phyloP scores from a whole-genome alignment of 2,113 vertebrate species.

The Clarias magur region DNA sequence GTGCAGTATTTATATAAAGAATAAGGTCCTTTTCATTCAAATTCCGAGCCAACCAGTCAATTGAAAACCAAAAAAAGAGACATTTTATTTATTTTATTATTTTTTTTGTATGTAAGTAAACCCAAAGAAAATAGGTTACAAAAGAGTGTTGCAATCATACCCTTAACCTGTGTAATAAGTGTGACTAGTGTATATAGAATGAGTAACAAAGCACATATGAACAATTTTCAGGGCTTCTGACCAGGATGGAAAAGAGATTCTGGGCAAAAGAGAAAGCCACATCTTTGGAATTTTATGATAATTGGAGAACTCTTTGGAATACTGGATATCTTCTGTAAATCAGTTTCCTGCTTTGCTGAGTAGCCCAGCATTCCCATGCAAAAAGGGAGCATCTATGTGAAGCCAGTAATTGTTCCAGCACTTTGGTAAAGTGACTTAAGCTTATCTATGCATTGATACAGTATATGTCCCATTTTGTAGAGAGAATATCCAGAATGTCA shows the following conservation, averaged over 20 bases:
- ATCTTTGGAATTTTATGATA: slow-evolving; percentile 68
- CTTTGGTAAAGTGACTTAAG: slow-evolving; percentile 60
- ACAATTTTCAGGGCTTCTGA: slow-evolving; percentile 70
- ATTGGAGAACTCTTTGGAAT: slow-evolving; percentile 63
- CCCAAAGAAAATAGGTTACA: slow-evolving; percentile 69
- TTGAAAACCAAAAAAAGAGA: slow-evolving; percentile 69
- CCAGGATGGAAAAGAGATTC: slow-evolving; percentile 65
- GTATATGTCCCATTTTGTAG: slow-evolving; percentile 39
- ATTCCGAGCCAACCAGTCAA: slow-evolving; percentile 73
- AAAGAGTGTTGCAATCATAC: slow-evolving; percentile 66
- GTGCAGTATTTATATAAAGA: slow-evolving; percentile 74
- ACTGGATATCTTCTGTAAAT: slow-evolving; percentile 67
- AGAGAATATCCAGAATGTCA: slow-evolving; percentile 37
- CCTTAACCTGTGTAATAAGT: slow-evolving; percentile 71
- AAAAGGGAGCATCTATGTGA: slow-evolving; percentile 55
- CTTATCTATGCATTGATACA: slow-evolving; percentile 58
- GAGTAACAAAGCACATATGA: slow-evolving; percentile 69
- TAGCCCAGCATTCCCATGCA: slow-evolving; percentile 48
- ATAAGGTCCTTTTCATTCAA: slow-evolving; percentile 58
- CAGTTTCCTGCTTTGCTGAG: slow-evolving; percentile 54
- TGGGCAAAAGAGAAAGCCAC: slow-evolving; percentile 63
- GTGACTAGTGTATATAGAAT: slow-evolving; percentile 62
- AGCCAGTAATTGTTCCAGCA: slow-evolving; percentile 55
- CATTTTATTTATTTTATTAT: slow-evolving; percentile 72
- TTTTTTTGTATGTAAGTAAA: slow-evolving; percentile 66